Percentiles rank a stretch among this genome's conserved stretches.
Conservation (phyloP, 2,888 invertebrate species). For the Eristalinus sepulchralis region DNA sequence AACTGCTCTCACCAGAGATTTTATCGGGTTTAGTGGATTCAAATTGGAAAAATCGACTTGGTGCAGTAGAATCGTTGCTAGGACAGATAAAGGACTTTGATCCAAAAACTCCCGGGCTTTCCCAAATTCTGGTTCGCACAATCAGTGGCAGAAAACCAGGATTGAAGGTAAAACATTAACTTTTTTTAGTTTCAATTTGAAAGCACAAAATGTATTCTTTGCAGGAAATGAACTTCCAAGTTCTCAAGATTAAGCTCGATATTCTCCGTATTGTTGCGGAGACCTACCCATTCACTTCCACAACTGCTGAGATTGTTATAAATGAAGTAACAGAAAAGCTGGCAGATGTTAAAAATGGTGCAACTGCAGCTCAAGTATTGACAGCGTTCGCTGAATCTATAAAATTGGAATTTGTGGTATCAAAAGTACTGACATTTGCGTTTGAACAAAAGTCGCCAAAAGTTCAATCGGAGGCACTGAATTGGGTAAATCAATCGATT, state of each 20-base stretch:
- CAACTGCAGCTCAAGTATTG: conserved; percentile 85
- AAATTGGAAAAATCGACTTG: conserved; percentile 93
- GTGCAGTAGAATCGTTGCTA: conserved; percentile 88
- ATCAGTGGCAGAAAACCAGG: conserved; percentile 92
- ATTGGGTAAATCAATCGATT: conserved; percentile 90
- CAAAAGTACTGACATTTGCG: conserved; percentile 87
- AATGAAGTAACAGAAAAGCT: conserved; percentile 92
- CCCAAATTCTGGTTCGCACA: conserved; percentile 89
- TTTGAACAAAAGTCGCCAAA: conserved; percentile 95
- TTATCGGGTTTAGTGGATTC: conserved; percentile 86
- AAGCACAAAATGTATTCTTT: conserved; percentile 76
- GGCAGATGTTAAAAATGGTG: conserved; percentile 90
- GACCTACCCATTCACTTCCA: conserved; percentile 87
- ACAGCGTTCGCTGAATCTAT: conserved; percentile 90
- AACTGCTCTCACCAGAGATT: conserved; percentile 85
- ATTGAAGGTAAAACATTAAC: conserved; percentile 79
- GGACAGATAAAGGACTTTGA: conserved; percentile 85
- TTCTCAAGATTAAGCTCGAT: conserved; percentile 91
- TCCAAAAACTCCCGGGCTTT: conserved; percentile 83
- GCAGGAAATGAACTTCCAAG: conserved; percentile 95
- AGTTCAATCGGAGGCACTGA: conserved; percentile 91
- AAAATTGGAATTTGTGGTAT: conserved; percentile 87
- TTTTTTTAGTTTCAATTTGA: conserved; percentile 56
- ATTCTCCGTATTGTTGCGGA: conserved; percentile 89
- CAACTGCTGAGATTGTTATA: conserved; percentile 88